A percentile compares a stretch with the other conserved stretches of the same genome.
Evolutionary conservation across 2,888 invertebrate genomes (phyloP).

Genomic region (Alviniconcha strummeri): DNA sequence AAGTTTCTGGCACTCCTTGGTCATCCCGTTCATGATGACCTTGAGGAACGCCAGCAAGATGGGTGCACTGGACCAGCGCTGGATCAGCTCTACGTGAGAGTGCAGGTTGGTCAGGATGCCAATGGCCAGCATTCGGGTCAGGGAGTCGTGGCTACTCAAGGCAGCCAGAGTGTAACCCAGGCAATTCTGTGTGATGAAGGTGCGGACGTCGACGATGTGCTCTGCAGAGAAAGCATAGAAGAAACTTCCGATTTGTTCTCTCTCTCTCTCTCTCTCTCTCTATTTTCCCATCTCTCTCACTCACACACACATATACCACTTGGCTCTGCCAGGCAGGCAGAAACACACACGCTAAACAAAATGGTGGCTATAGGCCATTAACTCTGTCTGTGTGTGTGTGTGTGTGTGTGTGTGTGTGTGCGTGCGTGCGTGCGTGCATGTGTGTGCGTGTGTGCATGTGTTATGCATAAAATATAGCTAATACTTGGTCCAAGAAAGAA

Average conservation of each 20-base stretch:
- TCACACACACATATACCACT: background rate
- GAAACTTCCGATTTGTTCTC: background rate
- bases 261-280: too few species aligned
- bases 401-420: too few species aligned
- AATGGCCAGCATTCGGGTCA: conserved; percentile 84
- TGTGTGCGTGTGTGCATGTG: too few species aligned
- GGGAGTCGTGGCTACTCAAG: conserved; percentile 81
- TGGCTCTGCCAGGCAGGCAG: background rate
- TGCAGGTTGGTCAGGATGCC: conserved; percentile 85
- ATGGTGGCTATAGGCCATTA: too few species aligned
- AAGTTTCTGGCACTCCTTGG: conserved; percentile 75
- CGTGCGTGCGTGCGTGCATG: background rate
- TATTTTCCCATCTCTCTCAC: background rate
- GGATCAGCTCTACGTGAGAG: conserved; percentile 80
- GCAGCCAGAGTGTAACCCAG: conserved; percentile 83
- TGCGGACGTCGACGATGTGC: conserved; percentile 82
- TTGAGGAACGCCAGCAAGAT: conserved; percentile 83
- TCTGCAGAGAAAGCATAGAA: conserved; percentile 73
- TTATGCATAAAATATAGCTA: too few species aligned
- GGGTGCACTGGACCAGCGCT: conserved; percentile 77
- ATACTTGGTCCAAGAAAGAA: too few species aligned
- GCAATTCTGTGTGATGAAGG: conserved; percentile 82
- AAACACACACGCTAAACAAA: background rate
- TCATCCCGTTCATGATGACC: conserved; percentile 80
- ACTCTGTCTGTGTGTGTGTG: too few species aligned